Percentiles rank a stretch among this genome's conserved stretches.
Evolutionary conservation across 1,140 invertebrate genomes (phyloP).

Genomic region (Leptestheria dahalacensis): DNA sequence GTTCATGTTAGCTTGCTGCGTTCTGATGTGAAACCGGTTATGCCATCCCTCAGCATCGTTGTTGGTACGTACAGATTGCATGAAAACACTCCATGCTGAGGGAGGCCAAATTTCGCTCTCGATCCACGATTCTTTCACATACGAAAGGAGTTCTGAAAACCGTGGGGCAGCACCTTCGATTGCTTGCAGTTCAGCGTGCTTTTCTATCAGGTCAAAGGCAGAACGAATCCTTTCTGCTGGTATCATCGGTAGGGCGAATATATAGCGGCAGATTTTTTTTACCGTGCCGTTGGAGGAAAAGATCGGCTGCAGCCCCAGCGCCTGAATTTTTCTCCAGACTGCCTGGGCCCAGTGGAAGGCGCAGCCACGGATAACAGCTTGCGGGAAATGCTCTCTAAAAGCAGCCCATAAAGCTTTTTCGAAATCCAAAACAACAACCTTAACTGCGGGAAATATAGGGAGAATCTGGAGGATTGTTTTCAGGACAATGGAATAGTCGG

Average conservation of each 20-base stretch:
- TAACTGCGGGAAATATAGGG: neutral
- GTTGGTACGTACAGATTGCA: neutral
- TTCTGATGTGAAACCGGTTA: neutral
- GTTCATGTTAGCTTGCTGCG: neutral
- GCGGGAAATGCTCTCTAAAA: neutral
- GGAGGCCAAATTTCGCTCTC: neutral
- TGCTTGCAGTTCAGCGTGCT: neutral
- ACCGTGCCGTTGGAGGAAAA: neutral
- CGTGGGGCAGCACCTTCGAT: neutral
- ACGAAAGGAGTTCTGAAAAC: neutral
- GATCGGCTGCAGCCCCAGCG: neutral
- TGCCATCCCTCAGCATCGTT: conserved; percentile 6
- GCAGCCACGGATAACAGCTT: neutral
- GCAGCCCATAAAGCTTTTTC: neutral
- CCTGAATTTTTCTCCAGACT: neutral
- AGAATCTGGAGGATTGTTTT: neutral
- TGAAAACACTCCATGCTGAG: neutral
- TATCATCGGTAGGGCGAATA: neutral
- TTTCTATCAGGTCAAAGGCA: neutral
- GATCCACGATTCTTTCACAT: neutral
- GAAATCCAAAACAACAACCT: neutral
- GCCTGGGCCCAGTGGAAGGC: neutral
- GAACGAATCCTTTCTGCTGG: neutral
- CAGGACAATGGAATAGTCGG: neutral
- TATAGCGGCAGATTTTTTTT: neutral